Evolutionary conservation across 2,113 vertebrate genomes (phyloP), one percentile per base, ranked within the genome.

Genomic region (Campylomormyrus numenius): DNA sequence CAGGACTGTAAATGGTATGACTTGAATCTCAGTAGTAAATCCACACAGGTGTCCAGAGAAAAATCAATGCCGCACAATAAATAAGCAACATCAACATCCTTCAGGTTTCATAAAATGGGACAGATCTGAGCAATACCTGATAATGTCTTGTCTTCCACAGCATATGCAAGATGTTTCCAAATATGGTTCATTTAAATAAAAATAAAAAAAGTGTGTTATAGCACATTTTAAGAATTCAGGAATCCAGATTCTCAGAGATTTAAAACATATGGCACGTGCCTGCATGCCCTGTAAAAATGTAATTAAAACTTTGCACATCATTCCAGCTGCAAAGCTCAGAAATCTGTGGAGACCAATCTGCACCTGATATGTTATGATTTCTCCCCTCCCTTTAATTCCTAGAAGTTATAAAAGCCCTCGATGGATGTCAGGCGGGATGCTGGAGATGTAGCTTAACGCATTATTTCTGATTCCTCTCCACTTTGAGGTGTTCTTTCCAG

Each of bases 211-310:
- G 90, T 94, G 27, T 52, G 13, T 93, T 95, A 94, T 92, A 93
- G 90, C 93, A 85, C 90, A 91, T 35, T 84, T 89, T 56, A 27
- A 46, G 77, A 83, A 83, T 83, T 24, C 52, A 85, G 88, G 17
- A 52, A 62, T 91, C 90, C 91, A 91, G 93, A 93, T 94, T 94
- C 90, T 92, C 85, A 80, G 94, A 95, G 94, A 96, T 95, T 96
- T 95, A 92, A 83, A 88, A 91, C 94, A 90, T 89, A 95, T 95
- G 95, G 91, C 92, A 87, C 66, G 42, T 87, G 80, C 88, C 80
- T 66, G 48, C 87, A 89, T 85, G 48, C 46, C 87, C 52, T 52
- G 49, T 80, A 77, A 53, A 86, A 92, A 93, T 92, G 93, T 94
- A 93, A 95, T 94, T 94, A 94, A 94, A 95, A 92, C 53, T 56